Base-by-base conservation (phyloP, 2,797 vertebrate genomes). In the Clarias laeviceps region DNA sequence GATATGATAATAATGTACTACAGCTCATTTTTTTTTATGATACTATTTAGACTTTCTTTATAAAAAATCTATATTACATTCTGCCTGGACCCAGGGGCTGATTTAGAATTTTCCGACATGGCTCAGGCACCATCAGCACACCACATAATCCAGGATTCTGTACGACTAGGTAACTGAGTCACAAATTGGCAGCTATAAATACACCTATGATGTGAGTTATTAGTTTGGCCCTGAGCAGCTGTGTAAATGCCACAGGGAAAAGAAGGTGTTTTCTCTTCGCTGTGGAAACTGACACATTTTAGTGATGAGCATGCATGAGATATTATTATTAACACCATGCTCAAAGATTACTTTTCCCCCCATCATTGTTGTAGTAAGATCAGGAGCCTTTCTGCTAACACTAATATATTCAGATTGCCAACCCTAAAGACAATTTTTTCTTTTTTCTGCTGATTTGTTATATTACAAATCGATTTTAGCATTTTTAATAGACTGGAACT, bases 111-210 rank as follows among this genome's bases (percentile, higher is more conserved):
- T 76, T 57, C 7, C 7, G 27, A 29, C 45, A 74, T 18, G 72
- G n/a, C n/a, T 74, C n/a, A 56, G 24, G 7, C 45, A 9, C n/a
- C 45, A 56, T 56, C 17, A 32, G n/a, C n/a, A 54, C 54, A 18
- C 45, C 18, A 3, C 70, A 27, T 73, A 17, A 54, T 54, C 70
- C 40, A 27, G n/a, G 72, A 54, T 54, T 56, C 72, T 54, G 14
- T 56, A 40, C 45, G 54, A 18, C 45, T 74, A 45, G 54, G 11
- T 8, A 27, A 50, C 45, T 24, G 27, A 50, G 54, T 27, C 73
- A 57, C n/a, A 76, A 32, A 76, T 22, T 34, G 54, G 29, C 50
- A 77, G 74, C 73, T 77, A 34, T 57, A 77, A 77, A 57, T 57
- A 77, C 50, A 76, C 27, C 54, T 32, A 6, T 76, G 7, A 57